Conservation (phyloP, 2,888 invertebrate species). For the Netelia inedita region DNA sequence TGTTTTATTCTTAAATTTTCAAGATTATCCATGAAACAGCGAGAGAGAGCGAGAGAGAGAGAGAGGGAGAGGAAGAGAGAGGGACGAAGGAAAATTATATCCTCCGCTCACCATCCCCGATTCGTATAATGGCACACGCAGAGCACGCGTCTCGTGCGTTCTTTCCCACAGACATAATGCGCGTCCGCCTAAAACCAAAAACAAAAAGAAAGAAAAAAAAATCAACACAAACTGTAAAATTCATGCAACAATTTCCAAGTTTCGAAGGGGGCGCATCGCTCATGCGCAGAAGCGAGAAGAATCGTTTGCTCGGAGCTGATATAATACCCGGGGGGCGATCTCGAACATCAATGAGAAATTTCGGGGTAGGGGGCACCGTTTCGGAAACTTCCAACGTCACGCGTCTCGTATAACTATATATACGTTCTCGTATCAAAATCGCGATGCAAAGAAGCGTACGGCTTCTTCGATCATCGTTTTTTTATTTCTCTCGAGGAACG, state of each 20-base stretch:
- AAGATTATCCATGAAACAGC: background rate
- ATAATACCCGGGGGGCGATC: conserved; percentile 19
- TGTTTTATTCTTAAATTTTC: background rate
- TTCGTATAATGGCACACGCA: conserved; percentile 26
- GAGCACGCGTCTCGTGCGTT: conserved; percentile 27
- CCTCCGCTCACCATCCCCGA: background rate
- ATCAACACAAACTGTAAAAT: background rate
- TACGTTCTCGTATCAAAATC: background rate
- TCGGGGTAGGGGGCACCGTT: background rate
- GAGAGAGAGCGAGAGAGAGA: background rate
- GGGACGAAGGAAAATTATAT: background rate
- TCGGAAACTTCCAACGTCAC: conserved; percentile 11
- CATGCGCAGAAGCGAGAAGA: conserved; percentile 16
- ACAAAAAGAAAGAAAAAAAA: no score
- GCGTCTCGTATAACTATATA: background rate
- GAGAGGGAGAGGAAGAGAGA: conserved; percentile 9
- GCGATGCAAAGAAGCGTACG: background rate
- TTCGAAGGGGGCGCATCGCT: background rate
- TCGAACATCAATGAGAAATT: conserved; percentile 55
- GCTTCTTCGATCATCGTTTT: background rate
- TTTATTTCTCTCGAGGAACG: background rate
- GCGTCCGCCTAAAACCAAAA: background rate
- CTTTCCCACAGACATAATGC: background rate
- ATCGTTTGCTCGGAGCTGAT: conserved; percentile 9
- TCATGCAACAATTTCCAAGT: conserved; percentile 6